Evolutionary conservation across 2,888 invertebrate species (phyloP), one percentile per base, ranked within the genome.

Genomic region (Hydrotaea diabolus): DNA sequence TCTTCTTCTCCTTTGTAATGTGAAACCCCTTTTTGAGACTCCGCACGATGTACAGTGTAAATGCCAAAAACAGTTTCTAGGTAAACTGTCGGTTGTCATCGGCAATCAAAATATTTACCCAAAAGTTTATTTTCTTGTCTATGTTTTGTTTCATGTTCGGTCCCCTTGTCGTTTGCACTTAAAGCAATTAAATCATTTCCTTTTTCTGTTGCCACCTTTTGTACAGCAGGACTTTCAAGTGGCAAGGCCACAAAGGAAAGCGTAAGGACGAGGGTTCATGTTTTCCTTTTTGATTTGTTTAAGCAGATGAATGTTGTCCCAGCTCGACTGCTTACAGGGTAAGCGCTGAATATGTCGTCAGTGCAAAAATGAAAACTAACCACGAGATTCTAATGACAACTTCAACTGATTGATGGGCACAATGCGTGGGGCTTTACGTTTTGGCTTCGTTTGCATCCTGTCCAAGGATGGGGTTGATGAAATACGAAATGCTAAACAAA

Each of bases 51-150:
- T 43, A 7, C 11, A 8, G 39, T 13, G 49, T 49, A 49, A 8
- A 49, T 43, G 15, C 5, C 49, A 49, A 49, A 49, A 21, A 26
- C 26, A 1, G 23, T 26, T 59, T 23, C 13, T 15, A 26, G 23
- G 26, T 23, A 59, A 26, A 59, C 13, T 26, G 5, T 59, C 15
- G 59, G 59, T 23, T 59, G 59, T 59, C 59, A 59, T 59, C 26
- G 26, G 26, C 59, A 59, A 59, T 59, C 59, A 59, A 59, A 59
- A 59, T 59, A 26, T 59, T 23, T 55, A 21, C 26, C 66, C 43
- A 66, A 36, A 39, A 66, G 17, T 36, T 64, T 23, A 59, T 26
- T 59, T 57, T 8, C 15, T 43, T 23, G 9, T 31, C 62, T 15
- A 36, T 59, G 23, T 15, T n/a, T 49, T 49, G 2, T 49, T n/a